A percentile compares a stretch with the other conserved stretches of the same genome.
phyloP scores from a whole-genome alignment of 2,888 invertebrate genomes.

The Ichneumon xanthorius region DNA sequence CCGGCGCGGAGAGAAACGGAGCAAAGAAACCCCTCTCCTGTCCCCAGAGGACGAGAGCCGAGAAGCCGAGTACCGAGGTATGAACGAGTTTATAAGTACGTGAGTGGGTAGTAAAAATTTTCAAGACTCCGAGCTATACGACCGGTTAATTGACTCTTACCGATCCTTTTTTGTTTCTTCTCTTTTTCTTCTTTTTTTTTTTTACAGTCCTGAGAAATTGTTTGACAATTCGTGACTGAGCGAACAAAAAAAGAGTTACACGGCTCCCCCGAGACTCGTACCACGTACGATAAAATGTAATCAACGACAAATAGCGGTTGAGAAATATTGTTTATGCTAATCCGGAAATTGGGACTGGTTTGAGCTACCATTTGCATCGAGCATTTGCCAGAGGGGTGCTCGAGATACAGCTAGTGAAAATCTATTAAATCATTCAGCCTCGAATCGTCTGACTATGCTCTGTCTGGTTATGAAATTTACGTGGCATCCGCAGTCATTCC shows the following conservation, averaged over 20 bases:
- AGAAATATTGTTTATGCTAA: slow-evolving; percentile 37
- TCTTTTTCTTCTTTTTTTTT: neutral
- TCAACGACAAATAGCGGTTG: slow-evolving; percentile 20
- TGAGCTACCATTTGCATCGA: slow-evolving; percentile 6
- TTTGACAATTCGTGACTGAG: slow-evolving; percentile 16
- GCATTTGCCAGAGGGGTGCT: neutral
- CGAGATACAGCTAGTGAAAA: neutral
- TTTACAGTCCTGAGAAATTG: slow-evolving; percentile 3
- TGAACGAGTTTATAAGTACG: slow-evolving; percentile 25
- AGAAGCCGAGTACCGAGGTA: neutral
- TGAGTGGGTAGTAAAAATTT: slow-evolving; percentile 2
- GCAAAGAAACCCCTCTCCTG: neutral
- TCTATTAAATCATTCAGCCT: slow-evolving; percentile 40
- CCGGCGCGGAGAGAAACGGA: slow-evolving; percentile 7
- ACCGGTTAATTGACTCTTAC: slow-evolving; percentile 16
- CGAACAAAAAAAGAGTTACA: slow-evolving; percentile 1
- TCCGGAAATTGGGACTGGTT: slow-evolving; percentile 27
- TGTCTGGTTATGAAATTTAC: slow-evolving; percentile 47
- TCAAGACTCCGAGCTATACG: slow-evolving; percentile 8
- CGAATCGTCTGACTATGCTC: slow-evolving; percentile 22
- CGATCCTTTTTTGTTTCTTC: neutral
- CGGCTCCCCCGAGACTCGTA: neutral
- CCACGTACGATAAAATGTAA: slow-evolving; percentile 9
- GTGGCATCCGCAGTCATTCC: slow-evolving; percentile 10
- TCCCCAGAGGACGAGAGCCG: slow-evolving; percentile 10